These are phyloP conservation scores for Dryomyza anilis DNA, from an alignment of 2,888 invertebrate genomes.

Conservation along the genomic window DNA sequence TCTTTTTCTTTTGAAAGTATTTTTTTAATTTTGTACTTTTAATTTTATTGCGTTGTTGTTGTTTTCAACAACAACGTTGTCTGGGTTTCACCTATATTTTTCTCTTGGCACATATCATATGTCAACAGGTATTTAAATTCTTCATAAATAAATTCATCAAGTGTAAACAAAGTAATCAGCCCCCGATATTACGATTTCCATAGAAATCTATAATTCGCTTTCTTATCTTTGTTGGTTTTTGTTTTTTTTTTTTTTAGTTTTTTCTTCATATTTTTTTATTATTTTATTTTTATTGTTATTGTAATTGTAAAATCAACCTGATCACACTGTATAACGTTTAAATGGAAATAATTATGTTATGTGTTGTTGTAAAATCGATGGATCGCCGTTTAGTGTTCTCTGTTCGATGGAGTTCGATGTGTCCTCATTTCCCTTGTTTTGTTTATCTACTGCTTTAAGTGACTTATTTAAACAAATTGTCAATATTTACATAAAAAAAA, in stretches of 20 bases:
- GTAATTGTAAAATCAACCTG: constrained; percentile 17
- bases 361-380: too few relatives aligned
- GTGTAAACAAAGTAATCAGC: constrained; percentile 24
- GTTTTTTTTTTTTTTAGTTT: neutral
- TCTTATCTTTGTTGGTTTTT: too few relatives aligned
- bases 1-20: neutral
- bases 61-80: neutral
- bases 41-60: neutral
- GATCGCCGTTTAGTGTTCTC: neutral
- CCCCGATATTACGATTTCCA: constrained; percentile 17
- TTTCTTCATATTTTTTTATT: neutral
- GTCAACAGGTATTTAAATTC: constrained; percentile 6
- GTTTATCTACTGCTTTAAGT: constrained; percentile 41
- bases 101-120: neutral
- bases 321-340: constrained; percentile 14
- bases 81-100: neutral
- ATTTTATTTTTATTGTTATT: neutral
- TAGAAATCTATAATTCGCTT: neutral
- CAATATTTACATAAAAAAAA: constrained; percentile 47
- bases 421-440: constrained; percentile 23
- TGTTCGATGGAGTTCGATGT: neutral
- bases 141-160: constrained; percentile 9
- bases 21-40: neutral
- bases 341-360: constrained; percentile 28
- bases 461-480: constrained; percentile 42